Evolutionary conservation across 2,113 vertebrate species (phyloP).

Genomic region (Petroica traversi): DNA sequence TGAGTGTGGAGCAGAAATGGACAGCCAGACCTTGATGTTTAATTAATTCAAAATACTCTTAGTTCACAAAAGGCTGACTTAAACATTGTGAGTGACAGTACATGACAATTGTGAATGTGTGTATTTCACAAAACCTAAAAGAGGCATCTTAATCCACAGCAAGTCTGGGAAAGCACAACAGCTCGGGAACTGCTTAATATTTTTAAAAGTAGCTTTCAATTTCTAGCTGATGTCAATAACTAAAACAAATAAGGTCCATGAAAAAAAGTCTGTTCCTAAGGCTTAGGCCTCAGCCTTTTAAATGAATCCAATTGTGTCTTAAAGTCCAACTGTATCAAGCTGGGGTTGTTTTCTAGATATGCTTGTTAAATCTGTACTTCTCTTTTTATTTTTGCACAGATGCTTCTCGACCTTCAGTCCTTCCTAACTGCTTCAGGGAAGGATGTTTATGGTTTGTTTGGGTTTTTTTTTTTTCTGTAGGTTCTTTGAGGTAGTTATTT

Average conservation of each 20-base stretch:
- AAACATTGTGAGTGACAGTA: neutral
- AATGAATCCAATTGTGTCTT: neutral
- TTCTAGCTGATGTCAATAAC: neutral
- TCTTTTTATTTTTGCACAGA: neutral
- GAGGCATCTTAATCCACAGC: neutral
- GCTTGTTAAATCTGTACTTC: neutral
- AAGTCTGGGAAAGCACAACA: neutral
- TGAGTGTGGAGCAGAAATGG: neutral
- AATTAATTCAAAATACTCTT: neutral
- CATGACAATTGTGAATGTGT: neutral
- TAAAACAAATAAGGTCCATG: neutral
- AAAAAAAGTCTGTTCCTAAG: neutral
- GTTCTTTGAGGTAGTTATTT: neutral
- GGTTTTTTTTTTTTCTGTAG: accelerated
- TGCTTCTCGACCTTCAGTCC: accelerated
- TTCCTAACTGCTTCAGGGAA: neutral
- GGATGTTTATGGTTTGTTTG: neutral
- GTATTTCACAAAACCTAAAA: neutral
- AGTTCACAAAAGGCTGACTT: neutral
- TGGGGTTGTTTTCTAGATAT: accelerated
- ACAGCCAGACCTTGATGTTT: neutral
- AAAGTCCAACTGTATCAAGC: neutral
- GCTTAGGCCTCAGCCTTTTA: neutral
- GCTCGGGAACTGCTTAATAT: neutral
- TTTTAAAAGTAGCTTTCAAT: neutral